Percentiles rank a stretch among this genome's conserved stretches.
Evolutionary conservation across 2,888 invertebrate genomes (phyloP).

Genomic region (Neoaliturus tenellus): DNA sequence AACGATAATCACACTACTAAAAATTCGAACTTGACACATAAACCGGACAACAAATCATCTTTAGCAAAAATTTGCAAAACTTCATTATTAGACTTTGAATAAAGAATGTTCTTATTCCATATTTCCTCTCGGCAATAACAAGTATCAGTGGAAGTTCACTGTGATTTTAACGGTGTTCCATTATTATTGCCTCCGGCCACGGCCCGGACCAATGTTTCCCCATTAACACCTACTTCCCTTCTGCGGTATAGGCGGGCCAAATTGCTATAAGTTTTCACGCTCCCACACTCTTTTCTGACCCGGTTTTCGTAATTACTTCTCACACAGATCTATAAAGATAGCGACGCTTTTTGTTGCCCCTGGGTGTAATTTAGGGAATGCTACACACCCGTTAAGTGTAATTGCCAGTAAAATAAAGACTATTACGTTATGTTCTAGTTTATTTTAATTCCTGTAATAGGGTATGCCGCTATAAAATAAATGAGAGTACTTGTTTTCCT

Average conservation of each 20-base stretch:
- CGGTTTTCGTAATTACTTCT: slow-evolving; percentile 32
- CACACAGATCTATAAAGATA: slow-evolving; percentile 42
- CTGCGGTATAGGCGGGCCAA: background rate
- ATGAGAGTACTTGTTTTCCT: too few species aligned
- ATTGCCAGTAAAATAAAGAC: background rate
- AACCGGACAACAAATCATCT: too few species aligned
- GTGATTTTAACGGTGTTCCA: too few species aligned
- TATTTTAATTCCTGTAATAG: background rate
- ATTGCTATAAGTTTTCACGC: slow-evolving; percentile 31
- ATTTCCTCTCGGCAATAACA: too few species aligned
- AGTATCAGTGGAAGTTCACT: too few species aligned
- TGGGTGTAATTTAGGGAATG: background rate
- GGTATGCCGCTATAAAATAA: background rate
- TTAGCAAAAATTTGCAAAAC: too few species aligned
- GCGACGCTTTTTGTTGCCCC: background rate
- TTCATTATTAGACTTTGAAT: too few species aligned
- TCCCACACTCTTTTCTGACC: slow-evolving; percentile 43
- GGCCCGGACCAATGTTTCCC: background rate
- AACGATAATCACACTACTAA: too few species aligned
- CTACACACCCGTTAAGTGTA: background rate
- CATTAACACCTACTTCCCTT: slow-evolving; percentile 12
- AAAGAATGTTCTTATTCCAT: too few species aligned
- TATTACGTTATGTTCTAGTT: background rate
- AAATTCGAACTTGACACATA: too few species aligned
- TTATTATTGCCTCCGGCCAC: too few species aligned